Evolutionary conservation across 2,797 vertebrate genomes (phyloP), one percentile per base, ranked within the genome.

Genomic region (Rhynchotus rufescens): DNA sequence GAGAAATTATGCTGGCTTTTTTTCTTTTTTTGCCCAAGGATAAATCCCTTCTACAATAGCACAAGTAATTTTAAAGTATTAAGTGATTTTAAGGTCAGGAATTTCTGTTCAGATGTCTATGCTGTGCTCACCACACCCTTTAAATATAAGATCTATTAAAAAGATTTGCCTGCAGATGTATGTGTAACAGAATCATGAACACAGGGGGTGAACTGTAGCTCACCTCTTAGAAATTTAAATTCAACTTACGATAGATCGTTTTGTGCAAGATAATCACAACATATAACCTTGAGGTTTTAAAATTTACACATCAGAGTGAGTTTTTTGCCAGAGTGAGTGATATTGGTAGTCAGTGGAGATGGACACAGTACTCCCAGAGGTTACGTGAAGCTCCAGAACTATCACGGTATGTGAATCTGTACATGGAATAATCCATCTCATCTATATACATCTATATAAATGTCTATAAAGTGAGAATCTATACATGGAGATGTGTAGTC

Each of bases 61-160:
- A 62, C 34, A 65, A 77, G 62, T 88, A 77, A 77, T 84, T 80
- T 86, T 42, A 77, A 95, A 89, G 25, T 49, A 49, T 23, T 49
- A 65, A 80, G 62, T 88, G 71, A 77, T 86, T 80, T 86, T 42
- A 77, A 94, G 89, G 22, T 93, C 51, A 80, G 62, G 62, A 84
- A 74, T 95, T 93, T 88, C n/a, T 88, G 83, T 94, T 78, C 91
- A 88, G 94, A 91, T 88, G 90, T 93, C 95, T 94, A 59, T 91
- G 56, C 84, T 86, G 15, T 77, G 25, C 51, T 91, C 65, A 75
- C 68, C 36, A 54, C 67, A 79, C 88, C 86, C 80, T 90, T 90
- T 28, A 56, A 93, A 78, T 91, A 60, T 59, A 82, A 90, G n/a
- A 67, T 57, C 32, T 4, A 0, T 90, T 93, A 84, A 86, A 88